Evolutionary conservation across 2,113 vertebrate genomes (phyloP).

Genomic region (Ursus arctos): DNA sequence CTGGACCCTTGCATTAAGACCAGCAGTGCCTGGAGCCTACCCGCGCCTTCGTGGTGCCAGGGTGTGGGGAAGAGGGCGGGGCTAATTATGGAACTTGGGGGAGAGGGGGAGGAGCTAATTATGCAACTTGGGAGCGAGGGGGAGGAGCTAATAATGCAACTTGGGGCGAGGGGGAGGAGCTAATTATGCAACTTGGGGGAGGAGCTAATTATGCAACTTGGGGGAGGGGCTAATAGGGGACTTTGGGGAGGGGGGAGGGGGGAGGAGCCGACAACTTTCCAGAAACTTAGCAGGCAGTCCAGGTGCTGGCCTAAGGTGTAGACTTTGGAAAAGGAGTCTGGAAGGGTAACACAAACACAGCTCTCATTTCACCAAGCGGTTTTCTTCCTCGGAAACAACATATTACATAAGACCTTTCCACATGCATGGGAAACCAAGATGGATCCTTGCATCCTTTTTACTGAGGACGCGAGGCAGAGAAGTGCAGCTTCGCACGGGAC

Average conservation of each 20-base stretch:
- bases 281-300: not conserved
- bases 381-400: slow-evolving; percentile 36
- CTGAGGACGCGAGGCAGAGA: not conserved
- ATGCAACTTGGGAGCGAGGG: not conserved
- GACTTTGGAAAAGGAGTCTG: not conserved
- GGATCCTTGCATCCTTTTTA: not conserved
- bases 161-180: not conserved
- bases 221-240: not conserved
- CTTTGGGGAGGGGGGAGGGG: not conserved
- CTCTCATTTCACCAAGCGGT: not conserved
- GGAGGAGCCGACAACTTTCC: not conserved
- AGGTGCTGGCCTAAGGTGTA: not conserved
- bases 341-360: not conserved
- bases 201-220: not conserved
- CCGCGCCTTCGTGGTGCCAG: not conserved
- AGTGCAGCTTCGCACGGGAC: not conserved
- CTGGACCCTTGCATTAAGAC: not conserved
- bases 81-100: not conserved
- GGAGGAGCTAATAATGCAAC: not conserved
- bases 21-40: not conserved
- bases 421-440: not conserved
- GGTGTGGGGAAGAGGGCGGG: not conserved
- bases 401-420: not conserved
- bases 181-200: not conserved
- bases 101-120: not conserved